Evolutionary conservation across 2,113 vertebrate genomes (phyloP).

Genomic region (Engraulis encrasicolus): DNA sequence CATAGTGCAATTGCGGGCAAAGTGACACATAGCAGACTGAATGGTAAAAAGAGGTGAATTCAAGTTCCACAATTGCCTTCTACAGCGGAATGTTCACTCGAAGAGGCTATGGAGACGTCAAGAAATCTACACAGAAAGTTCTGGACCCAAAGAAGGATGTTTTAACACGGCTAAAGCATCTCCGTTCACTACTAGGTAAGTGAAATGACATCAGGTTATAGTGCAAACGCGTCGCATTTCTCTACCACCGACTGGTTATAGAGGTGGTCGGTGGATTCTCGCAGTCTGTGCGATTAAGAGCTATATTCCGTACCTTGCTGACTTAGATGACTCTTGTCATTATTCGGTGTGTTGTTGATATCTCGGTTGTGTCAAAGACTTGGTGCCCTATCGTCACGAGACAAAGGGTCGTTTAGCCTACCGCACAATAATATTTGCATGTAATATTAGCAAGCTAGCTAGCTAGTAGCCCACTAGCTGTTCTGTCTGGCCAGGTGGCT

Average conservation of each 20-base stretch:
- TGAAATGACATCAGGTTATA: conserved; percentile 59
- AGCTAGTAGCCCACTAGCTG: conserved; percentile 19
- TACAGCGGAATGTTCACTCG: conserved; percentile 91
- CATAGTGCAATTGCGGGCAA: conserved; percentile 58
- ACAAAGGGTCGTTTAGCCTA: conserved; percentile 15
- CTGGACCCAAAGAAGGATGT: conserved; percentile 98
- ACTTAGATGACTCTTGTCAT: neutral
- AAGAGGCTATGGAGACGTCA: conserved; percentile 93
- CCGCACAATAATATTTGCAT: conserved; percentile 18
- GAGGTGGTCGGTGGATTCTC: conserved; percentile 15
- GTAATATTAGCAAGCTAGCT: conserved; percentile 24
- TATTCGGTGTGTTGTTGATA: neutral
- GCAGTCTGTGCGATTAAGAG: neutral
- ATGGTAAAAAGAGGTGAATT: conserved; percentile 71
- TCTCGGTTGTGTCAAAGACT: neutral
- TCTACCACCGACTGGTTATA: neutral
- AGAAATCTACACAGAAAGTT: conserved; percentile 99
- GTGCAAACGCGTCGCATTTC: conserved; percentile 48
- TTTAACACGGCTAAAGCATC: conserved; percentile 92
- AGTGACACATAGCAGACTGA: conserved; percentile 66
- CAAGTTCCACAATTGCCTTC: conserved; percentile 67
- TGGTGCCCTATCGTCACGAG: neutral
- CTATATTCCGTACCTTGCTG: neutral
- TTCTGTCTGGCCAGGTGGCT: conserved; percentile 22
- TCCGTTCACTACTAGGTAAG: conserved; percentile 92